Evolutionary conservation across 2,797 vertebrate species (phyloP), one percentile per base, ranked within the genome.

Genomic region (Sebastes itinus): DNA sequence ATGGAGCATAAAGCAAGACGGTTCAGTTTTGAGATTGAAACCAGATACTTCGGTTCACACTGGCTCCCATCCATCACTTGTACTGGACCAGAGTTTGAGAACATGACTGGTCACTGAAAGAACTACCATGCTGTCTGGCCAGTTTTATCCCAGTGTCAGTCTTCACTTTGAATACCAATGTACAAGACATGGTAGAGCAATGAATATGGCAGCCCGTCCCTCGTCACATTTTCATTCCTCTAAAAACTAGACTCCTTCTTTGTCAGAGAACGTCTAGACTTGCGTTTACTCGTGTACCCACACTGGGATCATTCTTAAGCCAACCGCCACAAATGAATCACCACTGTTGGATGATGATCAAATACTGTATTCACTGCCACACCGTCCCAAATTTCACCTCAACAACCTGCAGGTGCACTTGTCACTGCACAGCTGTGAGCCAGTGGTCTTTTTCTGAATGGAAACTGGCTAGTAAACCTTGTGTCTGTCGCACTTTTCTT

Each of bases 41-140:
- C 83, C 94, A 94, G 94, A 94, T 92, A 88, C 81, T 88, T 84
- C 80, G 90, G 82, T 85, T 91, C 88, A 82, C 75, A 35, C 89
- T 94, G 92, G 91, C 89, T 80, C 80, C 6, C 77, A 72, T 90
- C 85, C 89, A 89, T 87, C 77, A 74, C 75, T 89, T 89, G 85
- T 83, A 75, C 87, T 88, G 79, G 75, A 92, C 80, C 66, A 3
- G 60, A 64, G 66, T 71, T 90, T 75, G 74, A 89, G 84, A 92
- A 91, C 88, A 92, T 84, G 88, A 85, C 85, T 81, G 28, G 86
- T 92, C 82, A 84, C 83, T 91, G 81, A 86, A 76, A 72, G 60
- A 74, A 65, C 70, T 54, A 66, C 77, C 77, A 54, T 23, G 58
- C 70, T 77, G 84, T 90, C 92, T 90, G 80, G 85, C 75, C 86